Base-by-base conservation (phyloP, 1,140 invertebrate species). In the Oncopodura yosiiana region DNA sequence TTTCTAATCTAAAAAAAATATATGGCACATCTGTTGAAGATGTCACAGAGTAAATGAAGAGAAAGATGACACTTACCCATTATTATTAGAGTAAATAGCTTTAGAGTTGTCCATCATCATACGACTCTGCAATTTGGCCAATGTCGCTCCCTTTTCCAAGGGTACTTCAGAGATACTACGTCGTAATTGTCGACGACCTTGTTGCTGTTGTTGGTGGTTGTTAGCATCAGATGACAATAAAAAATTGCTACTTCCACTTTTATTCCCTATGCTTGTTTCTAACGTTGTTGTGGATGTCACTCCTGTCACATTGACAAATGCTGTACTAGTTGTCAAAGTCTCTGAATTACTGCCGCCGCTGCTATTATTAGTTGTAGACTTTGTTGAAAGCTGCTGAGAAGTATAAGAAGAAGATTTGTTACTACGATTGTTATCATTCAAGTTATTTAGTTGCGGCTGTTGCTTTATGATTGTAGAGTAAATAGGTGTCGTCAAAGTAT, bases 81-180 rank as follows among this genome's bases (percentile, higher is more conserved):
- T 60, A 9, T 24, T 30, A 32, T 54, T 54, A 30, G 58, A 50
- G n/a, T 60, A 60, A 45, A 60, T 46, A 6, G 58, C 58, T 46
- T 53, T 44, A 16, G 58, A 41, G 27, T 42, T 59, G 36, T 54
- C 53, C 29, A 52, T 30, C 5, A 19, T 32, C 19, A 49, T 32
- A 38, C 55, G 55, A 6, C 52, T 42, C 29, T 60, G 58, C 1
- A 60, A 38, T 52, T 60, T 60, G 8, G 52, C 41, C n/a, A 60
- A 16, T 4, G 52, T 55, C n/a, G n/a, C n/a, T 3, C 39, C 19
- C 26, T 49, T 24, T 41, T 60, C 53, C 0, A 53, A 56, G 5
- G 58, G 58, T 14, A 60, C 58, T 18, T 60, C 58, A 12, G 58
- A 60, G 12, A 60, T 60, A 29, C 58, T 60, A 29, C 58, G 48